Conservation (phyloP, 2,888 invertebrate species). For the Eumacrocentrus americanus region DNA sequence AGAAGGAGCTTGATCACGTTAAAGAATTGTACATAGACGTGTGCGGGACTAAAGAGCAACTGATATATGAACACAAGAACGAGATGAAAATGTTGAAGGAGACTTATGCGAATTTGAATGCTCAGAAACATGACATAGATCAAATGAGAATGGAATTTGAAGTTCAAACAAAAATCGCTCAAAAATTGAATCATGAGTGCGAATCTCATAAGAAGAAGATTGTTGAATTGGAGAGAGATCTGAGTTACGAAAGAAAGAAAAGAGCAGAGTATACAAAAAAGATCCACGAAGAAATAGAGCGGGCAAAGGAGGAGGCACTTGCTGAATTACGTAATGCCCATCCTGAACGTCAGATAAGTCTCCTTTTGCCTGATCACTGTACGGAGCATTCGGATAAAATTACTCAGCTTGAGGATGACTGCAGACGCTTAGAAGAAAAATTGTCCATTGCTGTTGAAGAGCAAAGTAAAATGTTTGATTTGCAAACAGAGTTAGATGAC, state of each 20-base stretch:
- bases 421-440: constrained; percentile 53
- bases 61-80: constrained; percentile 66
- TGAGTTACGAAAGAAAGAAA: constrained; percentile 47
- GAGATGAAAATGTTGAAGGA: constrained; percentile 63
- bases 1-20: constrained; percentile 54
- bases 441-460: constrained; percentile 49
- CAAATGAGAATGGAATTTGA: constrained; percentile 47
- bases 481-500: constrained; percentile 49
- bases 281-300: constrained; percentile 54
- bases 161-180: constrained; percentile 45
- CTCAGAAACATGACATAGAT: constrained; percentile 45
- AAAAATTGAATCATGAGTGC: constrained; percentile 48
- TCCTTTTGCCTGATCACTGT: constrained; percentile 52
- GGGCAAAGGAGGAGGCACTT: constrained; percentile 55
- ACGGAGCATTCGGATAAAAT: constrained; percentile 55
- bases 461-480: constrained; percentile 46
- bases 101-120: constrained; percentile 45
- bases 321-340: constrained; percentile 51
- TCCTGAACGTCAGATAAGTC: constrained; percentile 51
- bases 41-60: constrained; percentile 68
- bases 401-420: constrained; percentile 52
- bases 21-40: constrained; percentile 63
- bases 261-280: constrained; percentile 50
- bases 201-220: constrained; percentile 47
- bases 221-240: constrained; percentile 53